Conservation (phyloP, 2,113 vertebrate species). For the Hemichromis elongatus region DNA sequence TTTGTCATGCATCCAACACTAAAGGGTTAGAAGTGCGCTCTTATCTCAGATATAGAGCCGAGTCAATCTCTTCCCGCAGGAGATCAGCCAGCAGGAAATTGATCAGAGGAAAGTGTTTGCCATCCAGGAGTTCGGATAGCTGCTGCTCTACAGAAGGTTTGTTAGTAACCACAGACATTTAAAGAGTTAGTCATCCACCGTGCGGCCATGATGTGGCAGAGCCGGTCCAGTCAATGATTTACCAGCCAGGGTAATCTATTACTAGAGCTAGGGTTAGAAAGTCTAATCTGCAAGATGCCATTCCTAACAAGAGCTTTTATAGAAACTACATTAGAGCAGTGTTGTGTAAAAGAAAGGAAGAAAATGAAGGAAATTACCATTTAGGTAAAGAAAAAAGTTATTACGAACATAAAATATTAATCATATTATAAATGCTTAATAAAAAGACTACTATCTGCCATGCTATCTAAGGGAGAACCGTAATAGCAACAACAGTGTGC, state of each 20-base stretch:
- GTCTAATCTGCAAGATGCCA: conserved; percentile 65
- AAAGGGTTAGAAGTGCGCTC: conserved; percentile 7
- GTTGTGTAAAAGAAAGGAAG: conserved; percentile 19
- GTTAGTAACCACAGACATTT: conserved; percentile 90
- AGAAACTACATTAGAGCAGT: conserved; percentile 3
- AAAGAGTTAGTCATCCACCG: conserved; percentile 67
- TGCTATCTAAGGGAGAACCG: conserved; percentile 76
- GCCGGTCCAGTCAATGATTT: conserved; percentile 74
- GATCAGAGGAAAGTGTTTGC: conserved; percentile 13
- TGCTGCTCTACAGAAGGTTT: conserved; percentile 54
- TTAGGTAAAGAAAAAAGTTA: not conserved
- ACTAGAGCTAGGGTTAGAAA: conserved; percentile 71
- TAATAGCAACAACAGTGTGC: conserved; percentile 52
- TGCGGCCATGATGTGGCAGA: conserved; percentile 29
- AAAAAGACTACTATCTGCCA: conserved; percentile 48
- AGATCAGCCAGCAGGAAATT: conserved; percentile 29
- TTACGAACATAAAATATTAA: conserved; percentile 38
- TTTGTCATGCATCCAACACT: conserved; percentile 29
- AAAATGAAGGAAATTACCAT: not conserved
- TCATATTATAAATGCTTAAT: conserved; percentile 11
- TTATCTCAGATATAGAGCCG: conserved; percentile 12
- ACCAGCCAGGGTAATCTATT: conserved; percentile 44
- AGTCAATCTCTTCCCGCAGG: conserved; percentile 21
- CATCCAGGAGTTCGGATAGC: not conserved
- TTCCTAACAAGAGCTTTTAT: conserved; percentile 26